phyloP scores from a whole-genome alignment of 2,797 vertebrate genomes.

The Todus mexicanus region DNA sequence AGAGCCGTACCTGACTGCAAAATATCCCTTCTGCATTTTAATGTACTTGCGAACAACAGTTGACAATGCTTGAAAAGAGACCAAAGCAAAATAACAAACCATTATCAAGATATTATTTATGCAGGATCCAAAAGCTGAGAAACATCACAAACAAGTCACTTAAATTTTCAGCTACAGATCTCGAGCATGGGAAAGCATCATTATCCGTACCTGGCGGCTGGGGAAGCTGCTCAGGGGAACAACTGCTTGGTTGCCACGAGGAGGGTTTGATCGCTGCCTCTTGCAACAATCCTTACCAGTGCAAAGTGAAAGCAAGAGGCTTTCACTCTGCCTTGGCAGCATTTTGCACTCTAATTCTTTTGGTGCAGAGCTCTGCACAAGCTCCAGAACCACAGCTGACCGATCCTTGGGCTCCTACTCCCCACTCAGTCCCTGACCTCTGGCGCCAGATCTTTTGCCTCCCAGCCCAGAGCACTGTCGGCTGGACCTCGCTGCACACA shows the following conservation, averaged over 20 bases:
- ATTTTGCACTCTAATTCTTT: background rate
- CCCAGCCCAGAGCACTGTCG: background rate
- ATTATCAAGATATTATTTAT: conserved; percentile 11
- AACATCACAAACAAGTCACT: conserved; percentile 19
- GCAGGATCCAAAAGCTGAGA: background rate
- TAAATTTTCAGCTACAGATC: conserved; percentile 9
- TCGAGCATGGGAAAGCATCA: background rate
- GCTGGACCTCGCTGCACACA: fast-evolving
- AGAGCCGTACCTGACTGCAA: background rate
- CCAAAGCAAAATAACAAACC: background rate
- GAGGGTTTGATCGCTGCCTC: background rate
- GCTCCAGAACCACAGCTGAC: background rate
- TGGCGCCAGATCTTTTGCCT: background rate
- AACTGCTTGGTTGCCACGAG: background rate
- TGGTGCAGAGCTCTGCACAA: background rate
- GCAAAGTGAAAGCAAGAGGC: background rate
- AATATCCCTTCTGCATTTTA: conserved; percentile 5
- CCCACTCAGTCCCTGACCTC: background rate
- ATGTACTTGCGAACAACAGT: background rate
- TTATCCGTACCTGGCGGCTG: background rate
- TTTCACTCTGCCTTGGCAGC: background rate
- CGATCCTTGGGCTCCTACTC: background rate
- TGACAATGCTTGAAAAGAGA: conserved; percentile 26
- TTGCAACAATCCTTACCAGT: background rate
- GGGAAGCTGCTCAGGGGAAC: background rate